Percentiles rank a stretch among this genome's conserved stretches.
These are phyloP conservation scores for Glandiceps talaboti DNA, from an alignment of 53 echinoderm and acorn worm genomes.

Conservation along the genomic window DNA sequence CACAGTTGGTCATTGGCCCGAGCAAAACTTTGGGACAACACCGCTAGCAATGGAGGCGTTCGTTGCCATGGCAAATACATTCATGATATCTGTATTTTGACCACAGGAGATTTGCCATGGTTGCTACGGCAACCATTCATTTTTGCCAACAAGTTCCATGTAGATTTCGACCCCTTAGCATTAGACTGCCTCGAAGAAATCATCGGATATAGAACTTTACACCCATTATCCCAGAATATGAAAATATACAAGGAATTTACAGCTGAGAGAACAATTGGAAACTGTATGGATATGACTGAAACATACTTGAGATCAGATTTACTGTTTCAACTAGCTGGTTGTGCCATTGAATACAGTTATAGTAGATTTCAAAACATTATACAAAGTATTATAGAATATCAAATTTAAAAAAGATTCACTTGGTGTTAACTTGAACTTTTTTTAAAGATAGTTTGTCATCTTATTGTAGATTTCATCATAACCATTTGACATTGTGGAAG, in stretches of 20 bases:
- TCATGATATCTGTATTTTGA: constrained; percentile 30
- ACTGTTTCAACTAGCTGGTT: neutral
- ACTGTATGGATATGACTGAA: neutral
- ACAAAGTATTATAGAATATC: no score
- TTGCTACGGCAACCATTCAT: constrained; percentile 21
- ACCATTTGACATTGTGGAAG: no score
- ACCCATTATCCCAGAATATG: neutral
- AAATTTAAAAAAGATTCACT: no score
- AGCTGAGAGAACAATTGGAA: neutral
- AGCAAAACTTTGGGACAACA: neutral
- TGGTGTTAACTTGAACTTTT: no score
- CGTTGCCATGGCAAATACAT: constrained; percentile 47
- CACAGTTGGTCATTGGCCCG: neutral
- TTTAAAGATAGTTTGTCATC: no score
- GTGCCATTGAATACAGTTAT: neutral
- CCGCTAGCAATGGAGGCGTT: neutral
- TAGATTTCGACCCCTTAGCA: constrained; percentile 42
- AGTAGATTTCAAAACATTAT: neutral
- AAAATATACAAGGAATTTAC: neutral
- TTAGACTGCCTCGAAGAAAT: constrained; percentile 38
- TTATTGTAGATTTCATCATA: no score
- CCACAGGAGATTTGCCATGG: constrained; percentile 31
- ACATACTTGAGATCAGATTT: neutral
- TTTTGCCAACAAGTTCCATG: constrained; percentile 55
- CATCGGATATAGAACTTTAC: constrained; percentile 15